Evolutionary conservation across 2,797 vertebrate genomes (phyloP), one percentile per base, ranked within the genome.

Genomic region (Hypotaenidia okinawae): DNA sequence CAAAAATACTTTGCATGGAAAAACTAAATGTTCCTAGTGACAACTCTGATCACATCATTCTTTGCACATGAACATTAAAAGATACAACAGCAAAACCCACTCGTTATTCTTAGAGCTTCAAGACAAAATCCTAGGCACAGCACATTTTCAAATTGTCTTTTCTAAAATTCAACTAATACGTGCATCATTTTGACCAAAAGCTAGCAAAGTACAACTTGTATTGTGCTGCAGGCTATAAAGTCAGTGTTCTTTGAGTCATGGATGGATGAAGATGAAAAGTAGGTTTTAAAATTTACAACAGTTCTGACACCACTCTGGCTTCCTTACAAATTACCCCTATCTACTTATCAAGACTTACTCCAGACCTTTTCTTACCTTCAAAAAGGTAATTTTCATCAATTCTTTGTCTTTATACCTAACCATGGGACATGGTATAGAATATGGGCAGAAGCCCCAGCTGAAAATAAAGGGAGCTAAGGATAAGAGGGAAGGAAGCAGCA

Each of bases 11-110:
- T 64, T 6, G 51, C 90, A 49, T 55, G 84, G 84, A 75, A 93
- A 92, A 96, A 95, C 91, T 33, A 84, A 91, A 74, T 74, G 91
- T 95, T 94, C 93, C 95, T 78, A 78, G 32, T 94, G 91, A 96
- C 95, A 95, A 83, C 54, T 94, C 84, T 9, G 47, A 96, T 97
- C 84, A 89, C 10, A 0, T 94, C 79, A 91, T 39, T 87, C 70
- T 52, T 41, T 62, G 78, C 75, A 75, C 61, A 89, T 10, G 33
- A 94, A 87, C 52, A 77, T 32, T 59, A 70, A 61, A 90, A 95
- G 77, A 93, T 92, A 72, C 80, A 89, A 66, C 83, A 93, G 93
- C 85, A 92, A 87, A 92, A 96, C 7, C 4, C 69, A 68, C 91
- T 47, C 72, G 52, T 72, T 84, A 81, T 72, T 91, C 85, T 87